Base-by-base conservation (phyloP, 2,113 vertebrate genomes). In the Semnornis frantzii region DNA sequence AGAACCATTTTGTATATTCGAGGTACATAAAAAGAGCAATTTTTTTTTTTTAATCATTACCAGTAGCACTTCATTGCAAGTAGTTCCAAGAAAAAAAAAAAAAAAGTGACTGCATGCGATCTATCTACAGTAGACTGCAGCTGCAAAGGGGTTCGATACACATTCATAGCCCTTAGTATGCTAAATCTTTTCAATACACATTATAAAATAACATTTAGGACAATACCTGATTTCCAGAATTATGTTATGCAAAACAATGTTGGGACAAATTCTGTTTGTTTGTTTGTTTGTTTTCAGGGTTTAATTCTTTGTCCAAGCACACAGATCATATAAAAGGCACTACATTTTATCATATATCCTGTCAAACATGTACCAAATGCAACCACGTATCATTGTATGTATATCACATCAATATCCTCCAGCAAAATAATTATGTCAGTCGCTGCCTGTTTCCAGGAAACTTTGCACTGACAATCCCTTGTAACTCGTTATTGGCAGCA, bases 401-500 rank as follows among this genome's bases (percentile, higher is more conserved):
- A 91, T 42, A 91, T 96, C 95, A 80, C 79, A 90, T 92, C 94
- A 78, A 84, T 94, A 97, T 94, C 94, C 94, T 93, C 95, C 83
- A 68, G 59, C 93, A 96, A 96, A 97, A 97, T 97, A 97, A 96
- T 95, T 91, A 94, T 69, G 91, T 93, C 68, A 48, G 73, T 63
- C 18, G 39, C 92, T 82, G 95, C 74, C 82, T 77, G 91, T 95
- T 97, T 96, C 94, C 86, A 97, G 93, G 96, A 98, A 98, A 97
- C 97, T 97, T 97, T 96, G 97, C 94, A 33, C 66, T 75, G 91
- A 97, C 97, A 98, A 96, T 95, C 96, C 98, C 98, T 97, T 88
- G 97, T 97, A 98, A 98, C 97, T 85, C 97, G 86, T 96, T 98
- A 96, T 95, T 99, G 99, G 98, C 98, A 99, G 97, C 91, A 34